Evolutionary conservation across 2,113 vertebrate genomes (phyloP), one percentile per base, ranked within the genome.

Genomic region (Anser cygnoides): DNA sequence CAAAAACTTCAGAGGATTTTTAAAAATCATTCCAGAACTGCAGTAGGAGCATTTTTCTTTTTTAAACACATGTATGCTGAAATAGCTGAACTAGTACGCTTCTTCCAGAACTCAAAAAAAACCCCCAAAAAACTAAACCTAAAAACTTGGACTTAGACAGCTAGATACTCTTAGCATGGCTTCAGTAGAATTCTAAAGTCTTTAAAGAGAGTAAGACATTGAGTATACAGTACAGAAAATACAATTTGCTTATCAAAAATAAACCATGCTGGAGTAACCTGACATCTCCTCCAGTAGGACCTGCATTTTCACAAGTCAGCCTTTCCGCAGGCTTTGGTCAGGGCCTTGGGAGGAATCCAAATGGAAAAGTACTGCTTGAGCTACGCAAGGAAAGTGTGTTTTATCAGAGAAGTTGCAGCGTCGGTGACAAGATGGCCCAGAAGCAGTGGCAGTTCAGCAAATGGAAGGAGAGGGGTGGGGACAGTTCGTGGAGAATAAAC

Each of bases 91-190:
- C 23, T 37, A 28, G 16, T 29, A 26, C 13, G 9, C 68, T 71
- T 39, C 35, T 39, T 39, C n/a, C 25, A 37, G 19, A 71, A 41
- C 19, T 28, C 28, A 43, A 66, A 66, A 41, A 28, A 13, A 35
- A 35, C 35, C 23, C 23, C 10, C 50, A 15, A 37, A 37, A 37
- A 37, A 37, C 23, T 28, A 14, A 55, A 55, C 25, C 14, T 28
- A 55, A 29, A 55, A 55, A 15, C 54, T 55, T 62, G 12, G 23
- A 11, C 13, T 63, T 57, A 16, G 37, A 13, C 25, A 52, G 57
- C 2, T 65, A 3, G 0, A 3, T 71, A 5, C 17, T 29, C 33
- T 28, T 50, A 11, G 1, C 9, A 4, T 28, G 65, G 35, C 35
- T 82, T 89, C 14, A 17, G 31, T 39, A 25, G 23, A 9, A 33